Base-by-base conservation (phyloP, 2,797 vertebrate species). In the Lacerta agilis region DNA sequence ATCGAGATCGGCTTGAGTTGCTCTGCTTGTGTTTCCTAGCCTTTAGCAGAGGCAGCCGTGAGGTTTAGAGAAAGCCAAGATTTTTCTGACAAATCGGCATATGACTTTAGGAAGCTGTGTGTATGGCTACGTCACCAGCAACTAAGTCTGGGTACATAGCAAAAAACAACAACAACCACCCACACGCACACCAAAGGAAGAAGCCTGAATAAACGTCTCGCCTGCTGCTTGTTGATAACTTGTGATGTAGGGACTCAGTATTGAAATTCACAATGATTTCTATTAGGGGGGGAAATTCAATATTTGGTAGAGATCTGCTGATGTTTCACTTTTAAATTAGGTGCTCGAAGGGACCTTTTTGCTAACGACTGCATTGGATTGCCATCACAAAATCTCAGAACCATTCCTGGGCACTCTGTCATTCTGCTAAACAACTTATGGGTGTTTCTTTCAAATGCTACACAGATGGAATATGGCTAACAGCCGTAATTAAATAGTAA, bases 381-480 rank as follows among this genome's bases (percentile, higher is more conserved):
- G 23, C 80, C 69, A 76, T 25, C 73, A 76, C 17, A 45, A 20
- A 72, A 45, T 41, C 18, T 55, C 41, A 7, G 67, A 77, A 89
- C 33, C 83, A 8, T 89, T 86, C 4, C 83, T 88, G 84, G 84
- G 29, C 90, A n/a, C 7, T 45, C 4, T 75, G 85, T 79, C 88
- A 88, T 75, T 92, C 96, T 73, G 27, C 79, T 92, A 29, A 25
- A 8, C 73, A 58, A 85, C 91, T 87, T 83, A 86, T 18, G 89
- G 83, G 93, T 86, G 86, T 86, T 85, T 87, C 83, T 91, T 2
- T 93, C 72, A 88, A 85, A 75, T 88, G 71, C 17, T 27, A 81
- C 89, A n/a, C 88, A 92, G 93, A 93, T 88, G 94, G 90, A 93
- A 92, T 79, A 8, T 87, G 77, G 91, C 87, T 87, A 89, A 89